A percentile compares a stretch with the other conserved stretches of the same genome.
phyloP scores from a whole-genome alignment of 2,888 invertebrate genomes.

The Meliscaeva auricollis region DNA sequence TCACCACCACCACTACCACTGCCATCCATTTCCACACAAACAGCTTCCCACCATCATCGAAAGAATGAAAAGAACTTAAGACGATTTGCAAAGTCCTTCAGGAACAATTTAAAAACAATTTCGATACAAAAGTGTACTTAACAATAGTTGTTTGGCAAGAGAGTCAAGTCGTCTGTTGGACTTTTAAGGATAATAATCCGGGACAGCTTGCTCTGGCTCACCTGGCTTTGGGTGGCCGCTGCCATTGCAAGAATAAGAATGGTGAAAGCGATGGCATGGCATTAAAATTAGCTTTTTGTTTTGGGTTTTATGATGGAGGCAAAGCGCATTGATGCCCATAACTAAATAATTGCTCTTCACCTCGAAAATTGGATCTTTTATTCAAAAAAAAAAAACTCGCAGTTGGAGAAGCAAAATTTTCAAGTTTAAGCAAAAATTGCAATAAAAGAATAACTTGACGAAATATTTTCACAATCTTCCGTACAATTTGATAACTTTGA shows the following conservation, averaged over 20 bases:
- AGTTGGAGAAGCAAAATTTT: constrained; percentile 10
- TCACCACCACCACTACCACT: not conserved
- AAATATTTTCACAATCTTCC: constrained; percentile 17
- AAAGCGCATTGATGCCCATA: constrained; percentile 56
- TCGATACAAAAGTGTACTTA: constrained; percentile 64
- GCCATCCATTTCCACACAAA: not conserved
- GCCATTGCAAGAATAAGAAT: not conserved
- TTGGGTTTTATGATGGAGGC: constrained; percentile 17
- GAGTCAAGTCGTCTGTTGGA: constrained; percentile 25
- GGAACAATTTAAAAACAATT: constrained; percentile 66
- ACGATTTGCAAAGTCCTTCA: constrained; percentile 61
- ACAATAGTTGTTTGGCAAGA: constrained; percentile 26
- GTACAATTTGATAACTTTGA: constrained; percentile 4
- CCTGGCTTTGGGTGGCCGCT: not conserved
- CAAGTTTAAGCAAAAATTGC: constrained; percentile 22
- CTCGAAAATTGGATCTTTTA: constrained; percentile 47
- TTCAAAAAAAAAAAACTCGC: not conserved
- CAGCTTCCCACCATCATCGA: not conserved
- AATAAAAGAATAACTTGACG: constrained; percentile 19
- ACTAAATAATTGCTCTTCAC: constrained; percentile 40
- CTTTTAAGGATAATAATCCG: constrained; percentile 40
- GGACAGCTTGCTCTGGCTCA: constrained; percentile 21
- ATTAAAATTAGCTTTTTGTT: constrained; percentile 60
- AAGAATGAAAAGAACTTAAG: constrained; percentile 45
- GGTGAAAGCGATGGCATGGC: not conserved